Percentiles rank a stretch among this genome's conserved stretches.
Conservation (phyloP, 2,113 vertebrate species). For the Scalopus aquaticus region DNA sequence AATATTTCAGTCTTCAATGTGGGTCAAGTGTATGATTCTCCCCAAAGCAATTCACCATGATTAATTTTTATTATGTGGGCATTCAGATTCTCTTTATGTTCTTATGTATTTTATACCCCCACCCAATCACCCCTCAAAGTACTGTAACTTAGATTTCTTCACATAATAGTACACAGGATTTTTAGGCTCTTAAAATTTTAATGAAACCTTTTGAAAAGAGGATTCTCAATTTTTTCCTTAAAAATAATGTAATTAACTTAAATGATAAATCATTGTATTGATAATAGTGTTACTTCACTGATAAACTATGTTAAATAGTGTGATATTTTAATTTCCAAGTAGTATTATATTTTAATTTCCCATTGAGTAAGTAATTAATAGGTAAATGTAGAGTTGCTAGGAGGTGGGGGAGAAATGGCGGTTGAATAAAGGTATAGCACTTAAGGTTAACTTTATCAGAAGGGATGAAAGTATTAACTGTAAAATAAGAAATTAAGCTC, state of each 20-base stretch:
- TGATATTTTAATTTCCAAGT: slow-evolving; percentile 38
- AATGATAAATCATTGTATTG: neutral
- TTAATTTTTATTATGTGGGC: slow-evolving; percentile 87
- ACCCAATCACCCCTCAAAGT: slow-evolving; percentile 69
- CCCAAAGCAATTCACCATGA: slow-evolving; percentile 86
- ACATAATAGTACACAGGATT: neutral
- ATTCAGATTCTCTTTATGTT: slow-evolving; percentile 83
- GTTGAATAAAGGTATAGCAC: neutral
- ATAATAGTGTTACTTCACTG: slow-evolving; percentile 11
- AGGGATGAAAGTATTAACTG: neutral
- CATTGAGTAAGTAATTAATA: slow-evolving; percentile 43
- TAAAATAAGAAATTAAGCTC: neutral
- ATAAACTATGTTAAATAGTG: slow-evolving; percentile 24
- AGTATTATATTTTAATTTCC: slow-evolving; percentile 46
- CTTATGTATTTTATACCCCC: slow-evolving; percentile 74
- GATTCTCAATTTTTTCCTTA: neutral
- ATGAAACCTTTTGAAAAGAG: neutral
- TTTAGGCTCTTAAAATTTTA: slow-evolving; percentile 35
- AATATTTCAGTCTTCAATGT: slow-evolving; percentile 89
- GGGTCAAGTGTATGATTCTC: slow-evolving; percentile 89
- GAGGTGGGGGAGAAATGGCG: neutral
- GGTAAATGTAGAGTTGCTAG: neutral
- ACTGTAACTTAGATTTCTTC: slow-evolving; percentile 69
- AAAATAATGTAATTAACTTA: neutral
- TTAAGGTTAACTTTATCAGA: neutral